phyloP scores from a whole-genome alignment of 2,113 vertebrate genomes.

The Mohoua ochrocephala region DNA sequence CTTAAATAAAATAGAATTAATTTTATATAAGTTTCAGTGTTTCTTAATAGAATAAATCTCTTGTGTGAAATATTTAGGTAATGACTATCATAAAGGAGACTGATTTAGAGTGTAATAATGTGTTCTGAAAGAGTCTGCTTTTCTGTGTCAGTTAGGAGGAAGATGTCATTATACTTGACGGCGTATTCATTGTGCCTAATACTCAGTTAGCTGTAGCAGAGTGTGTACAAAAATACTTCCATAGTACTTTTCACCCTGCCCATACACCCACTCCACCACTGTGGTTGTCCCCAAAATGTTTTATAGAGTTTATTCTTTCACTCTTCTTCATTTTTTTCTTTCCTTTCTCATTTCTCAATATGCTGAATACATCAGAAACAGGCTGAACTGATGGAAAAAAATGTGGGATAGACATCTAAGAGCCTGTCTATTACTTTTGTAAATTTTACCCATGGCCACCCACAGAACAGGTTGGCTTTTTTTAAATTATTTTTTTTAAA shows the following conservation, averaged over 20 bases:
- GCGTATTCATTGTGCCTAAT: conserved; percentile 32
- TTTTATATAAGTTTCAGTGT: conserved; percentile 53
- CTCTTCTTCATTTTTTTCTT: too few relatives aligned
- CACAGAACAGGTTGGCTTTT: neutral
- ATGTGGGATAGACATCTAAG: neutral
- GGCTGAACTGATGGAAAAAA: neutral
- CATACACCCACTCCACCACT: neutral
- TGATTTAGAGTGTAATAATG: conserved; percentile 62
- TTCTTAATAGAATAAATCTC: conserved; percentile 66
- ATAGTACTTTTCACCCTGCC: neutral
- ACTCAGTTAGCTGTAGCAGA: neutral
- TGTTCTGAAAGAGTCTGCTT: conserved; percentile 37
- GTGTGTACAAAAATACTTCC: neutral
- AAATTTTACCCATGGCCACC: neutral
- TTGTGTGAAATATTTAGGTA: conserved; percentile 73
- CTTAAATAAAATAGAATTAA: conserved; percentile 65
- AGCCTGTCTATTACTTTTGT: neutral
- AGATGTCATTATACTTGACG: conserved; percentile 27
- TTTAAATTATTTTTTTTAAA: too few relatives aligned
- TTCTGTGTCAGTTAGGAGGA: conserved; percentile 38
- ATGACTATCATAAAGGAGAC: conserved; percentile 71
- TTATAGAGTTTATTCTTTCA: neutral
- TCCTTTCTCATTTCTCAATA: neutral
- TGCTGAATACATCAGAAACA: neutral
- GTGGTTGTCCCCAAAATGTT: neutral